Evolutionary conservation across 2,797 vertebrate species (phyloP).

Genomic region (Lutjanus argentimaculatus): DNA sequence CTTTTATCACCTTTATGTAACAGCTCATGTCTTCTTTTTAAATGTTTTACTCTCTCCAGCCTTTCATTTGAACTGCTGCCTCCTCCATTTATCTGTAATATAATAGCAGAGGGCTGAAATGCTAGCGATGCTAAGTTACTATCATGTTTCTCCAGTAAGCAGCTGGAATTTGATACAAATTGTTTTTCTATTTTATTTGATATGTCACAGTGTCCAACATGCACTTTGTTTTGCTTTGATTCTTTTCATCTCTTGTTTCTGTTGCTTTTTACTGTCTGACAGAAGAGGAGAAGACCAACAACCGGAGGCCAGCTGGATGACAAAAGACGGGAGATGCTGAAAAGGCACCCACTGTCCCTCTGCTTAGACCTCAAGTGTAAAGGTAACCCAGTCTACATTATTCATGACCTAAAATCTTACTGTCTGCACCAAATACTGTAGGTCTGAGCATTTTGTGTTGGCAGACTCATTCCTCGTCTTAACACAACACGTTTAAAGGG

Average conservation of each 20-base stretch:
- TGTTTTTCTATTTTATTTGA: conserved; percentile 17
- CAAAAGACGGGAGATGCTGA: conserved; percentile 97
- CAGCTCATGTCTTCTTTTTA: background rate
- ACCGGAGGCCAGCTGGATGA: conserved; percentile 96
- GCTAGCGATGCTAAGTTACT: background rate
- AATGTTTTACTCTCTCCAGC: background rate
- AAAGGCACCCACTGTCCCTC: conserved; percentile 93
- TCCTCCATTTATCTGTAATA: background rate
- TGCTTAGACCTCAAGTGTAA: conserved; percentile 94
- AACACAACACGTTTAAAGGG: background rate
- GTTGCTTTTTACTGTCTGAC: conserved; percentile 16
- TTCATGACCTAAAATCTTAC: background rate
- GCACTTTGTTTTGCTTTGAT: background rate
- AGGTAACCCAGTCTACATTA: conserved; percentile 81
- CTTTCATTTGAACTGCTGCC: background rate
- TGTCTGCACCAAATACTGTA: background rate
- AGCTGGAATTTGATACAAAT: conserved; percentile 23
- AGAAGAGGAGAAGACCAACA: conserved; percentile 96
- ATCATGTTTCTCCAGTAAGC: conserved; percentile 30
- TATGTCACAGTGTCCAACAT: conserved; percentile 11
- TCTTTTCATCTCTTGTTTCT: background rate
- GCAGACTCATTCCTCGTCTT: background rate
- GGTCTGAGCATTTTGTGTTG: background rate
- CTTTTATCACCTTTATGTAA: background rate
- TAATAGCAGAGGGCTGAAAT: conserved; percentile 2